Conservation (phyloP, 2,797 vertebrate genomes). For the Orientallactaga sibirica region DNA sequence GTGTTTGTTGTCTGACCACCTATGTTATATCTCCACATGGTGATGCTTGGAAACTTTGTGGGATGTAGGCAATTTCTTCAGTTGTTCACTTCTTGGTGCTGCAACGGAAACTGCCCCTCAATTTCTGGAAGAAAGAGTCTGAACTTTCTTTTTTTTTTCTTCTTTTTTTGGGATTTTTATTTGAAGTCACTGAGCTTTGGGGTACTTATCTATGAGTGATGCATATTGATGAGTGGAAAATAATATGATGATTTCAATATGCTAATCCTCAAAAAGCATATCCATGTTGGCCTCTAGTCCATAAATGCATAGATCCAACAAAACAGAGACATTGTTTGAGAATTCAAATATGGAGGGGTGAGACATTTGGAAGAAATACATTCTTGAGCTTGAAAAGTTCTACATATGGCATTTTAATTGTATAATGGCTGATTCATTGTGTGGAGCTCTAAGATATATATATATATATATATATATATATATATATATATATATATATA, state of each 20-base stretch:
- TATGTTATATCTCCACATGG: constrained; percentile 94
- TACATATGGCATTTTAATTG: too few species aligned
- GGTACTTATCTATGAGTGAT: not conserved
- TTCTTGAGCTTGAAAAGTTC: too few species aligned
- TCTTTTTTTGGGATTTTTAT: constrained; percentile 96
- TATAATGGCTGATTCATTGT: too few species aligned
- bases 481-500: too few species aligned
- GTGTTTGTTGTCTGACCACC: constrained; percentile 92
- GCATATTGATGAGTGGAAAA: not conserved
- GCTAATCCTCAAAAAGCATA: not conserved
- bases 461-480: too few species aligned
- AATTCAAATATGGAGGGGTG: too few species aligned
- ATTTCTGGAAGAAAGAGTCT: constrained; percentile 99
- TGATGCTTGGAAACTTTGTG: constrained; percentile 92
- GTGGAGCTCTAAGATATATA: too few species aligned
- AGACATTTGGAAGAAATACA: too few species aligned
- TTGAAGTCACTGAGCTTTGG: not conserved
- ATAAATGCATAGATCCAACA: too few species aligned
- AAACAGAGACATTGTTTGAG: too few species aligned
- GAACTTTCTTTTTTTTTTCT: constrained; percentile 97
- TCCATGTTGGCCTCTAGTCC: not conserved
- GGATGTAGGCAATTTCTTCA: constrained; percentile 89
- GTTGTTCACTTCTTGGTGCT: constrained; percentile 92
- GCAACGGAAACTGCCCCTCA: constrained; percentile 91
- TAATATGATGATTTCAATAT: not conserved